Evolutionary conservation across 1,140 invertebrate genomes (phyloP).

Genomic region (Magallana gigas): DNA sequence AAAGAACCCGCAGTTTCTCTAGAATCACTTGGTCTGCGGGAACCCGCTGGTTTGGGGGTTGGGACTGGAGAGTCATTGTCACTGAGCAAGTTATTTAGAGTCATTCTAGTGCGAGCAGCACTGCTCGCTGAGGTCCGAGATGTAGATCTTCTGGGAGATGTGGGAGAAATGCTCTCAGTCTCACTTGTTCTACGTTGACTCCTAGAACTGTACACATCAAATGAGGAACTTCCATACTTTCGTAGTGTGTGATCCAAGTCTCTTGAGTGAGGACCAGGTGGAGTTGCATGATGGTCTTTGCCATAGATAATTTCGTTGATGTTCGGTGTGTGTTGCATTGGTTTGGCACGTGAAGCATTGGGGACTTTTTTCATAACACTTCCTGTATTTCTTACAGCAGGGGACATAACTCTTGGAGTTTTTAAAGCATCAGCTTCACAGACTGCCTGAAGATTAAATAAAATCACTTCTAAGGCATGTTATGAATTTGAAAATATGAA

Average conservation of each 20-base stretch:
- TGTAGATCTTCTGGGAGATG: not conserved
- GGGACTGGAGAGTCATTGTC: conserved; percentile 7
- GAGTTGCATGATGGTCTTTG: not conserved
- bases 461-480: too few species aligned
- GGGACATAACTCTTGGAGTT: conserved; percentile 60
- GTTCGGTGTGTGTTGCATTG: conserved; percentile 48
- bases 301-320: conserved; percentile 43
- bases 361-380: conserved; percentile 33
- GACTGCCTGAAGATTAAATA: conserved; percentile 61
- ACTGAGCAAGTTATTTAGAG: conserved; percentile 41
- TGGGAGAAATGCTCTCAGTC: conserved; percentile 21
- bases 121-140: conserved; percentile 25
- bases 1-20: not conserved
- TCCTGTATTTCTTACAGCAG: conserved; percentile 44
- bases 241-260: conserved; percentile 56
- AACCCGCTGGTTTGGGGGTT: not conserved
- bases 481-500: too few species aligned
- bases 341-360: conserved; percentile 45
- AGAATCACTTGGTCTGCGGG: not conserved
- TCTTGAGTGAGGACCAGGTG: conserved; percentile 42
- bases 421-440: conserved; percentile 62
- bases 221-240: conserved; percentile 59
- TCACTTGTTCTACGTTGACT: conserved; percentile 1
- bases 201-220: conserved; percentile 31
- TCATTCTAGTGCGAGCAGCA: conserved; percentile 45